phyloP scores from a whole-genome alignment of 2,113 vertebrate genomes.

The Tetrao urogallus region DNA sequence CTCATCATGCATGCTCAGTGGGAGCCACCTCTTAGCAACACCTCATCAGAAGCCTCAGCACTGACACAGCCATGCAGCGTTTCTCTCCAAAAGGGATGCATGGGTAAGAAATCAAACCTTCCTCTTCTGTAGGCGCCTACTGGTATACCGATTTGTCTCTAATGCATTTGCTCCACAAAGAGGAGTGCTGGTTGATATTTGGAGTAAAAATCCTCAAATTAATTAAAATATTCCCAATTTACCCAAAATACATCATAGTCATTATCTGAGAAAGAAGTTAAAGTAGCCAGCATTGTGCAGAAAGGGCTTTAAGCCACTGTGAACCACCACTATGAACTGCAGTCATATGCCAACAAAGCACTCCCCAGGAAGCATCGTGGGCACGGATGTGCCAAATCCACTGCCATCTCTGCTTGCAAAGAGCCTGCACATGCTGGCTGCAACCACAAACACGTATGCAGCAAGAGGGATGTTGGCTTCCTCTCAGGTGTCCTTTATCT shows the following conservation, averaged over 20 bases:
- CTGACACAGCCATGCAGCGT: fast-evolving
- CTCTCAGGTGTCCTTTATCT: not conserved
- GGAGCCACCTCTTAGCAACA: constrained; percentile 53
- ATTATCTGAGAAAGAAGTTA: not conserved
- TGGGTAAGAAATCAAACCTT: not conserved
- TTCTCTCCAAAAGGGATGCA: not conserved
- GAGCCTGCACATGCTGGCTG: not conserved
- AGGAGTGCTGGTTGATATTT: not conserved
- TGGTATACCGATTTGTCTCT: not conserved
- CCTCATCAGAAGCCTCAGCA: not conserved
- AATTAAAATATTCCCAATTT: not conserved
- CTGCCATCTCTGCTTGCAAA: fast-evolving
- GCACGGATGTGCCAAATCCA: not conserved
- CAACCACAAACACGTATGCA: not conserved
- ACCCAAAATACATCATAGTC: not conserved
- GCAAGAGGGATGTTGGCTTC: not conserved
- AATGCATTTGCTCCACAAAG: not conserved
- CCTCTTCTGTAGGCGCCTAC: not conserved
- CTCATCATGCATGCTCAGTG: not conserved
- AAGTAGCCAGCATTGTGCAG: not conserved
- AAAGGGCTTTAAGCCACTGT: not conserved
- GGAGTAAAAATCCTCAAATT: not conserved
- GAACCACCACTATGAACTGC: not conserved
- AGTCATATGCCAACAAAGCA: not conserved
- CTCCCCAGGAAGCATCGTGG: not conserved